These are phyloP conservation scores for Aphrophora alni DNA, from an alignment of 2,888 invertebrate genomes.

Conservation along the genomic window DNA sequence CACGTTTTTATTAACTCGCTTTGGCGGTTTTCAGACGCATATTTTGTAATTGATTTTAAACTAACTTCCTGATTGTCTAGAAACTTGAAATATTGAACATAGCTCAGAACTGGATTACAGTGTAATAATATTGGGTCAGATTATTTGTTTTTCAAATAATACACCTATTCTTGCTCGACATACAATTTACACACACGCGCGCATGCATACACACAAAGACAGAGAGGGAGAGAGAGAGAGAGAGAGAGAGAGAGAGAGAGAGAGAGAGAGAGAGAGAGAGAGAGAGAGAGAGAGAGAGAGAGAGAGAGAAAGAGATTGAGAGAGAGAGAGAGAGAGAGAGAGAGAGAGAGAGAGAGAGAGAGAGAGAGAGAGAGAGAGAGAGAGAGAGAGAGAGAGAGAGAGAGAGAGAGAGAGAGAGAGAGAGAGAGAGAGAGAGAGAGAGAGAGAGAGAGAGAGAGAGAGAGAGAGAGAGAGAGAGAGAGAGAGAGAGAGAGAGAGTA, in stretches of 20 bases:
- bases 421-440: slow-evolving; percentile 13
- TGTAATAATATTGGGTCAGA: no score
- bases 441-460: slow-evolving; percentile 13
- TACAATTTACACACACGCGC: neutral
- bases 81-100: no score
- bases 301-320: no score
- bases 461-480: slow-evolving; percentile 13
- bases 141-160: no score
- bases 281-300: slow-evolving; percentile 13
- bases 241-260: slow-evolving; percentile 9
- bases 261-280: slow-evolving; percentile 13
- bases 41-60: no score
- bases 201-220: neutral
- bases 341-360: slow-evolving; percentile 13
- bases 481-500: slow-evolving; percentile 10
- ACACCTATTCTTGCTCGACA: no score
- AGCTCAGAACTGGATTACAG: no score
- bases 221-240: slow-evolving; percentile 10
- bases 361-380: slow-evolving; percentile 13
- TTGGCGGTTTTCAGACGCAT: no score
- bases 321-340: slow-evolving; percentile 13
- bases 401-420: slow-evolving; percentile 13
- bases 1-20: no score
- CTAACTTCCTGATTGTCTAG: no score
- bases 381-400: slow-evolving; percentile 13